Conservation (phyloP, 2,888 invertebrate species). For the Caenorhabditis sp. region DNA sequence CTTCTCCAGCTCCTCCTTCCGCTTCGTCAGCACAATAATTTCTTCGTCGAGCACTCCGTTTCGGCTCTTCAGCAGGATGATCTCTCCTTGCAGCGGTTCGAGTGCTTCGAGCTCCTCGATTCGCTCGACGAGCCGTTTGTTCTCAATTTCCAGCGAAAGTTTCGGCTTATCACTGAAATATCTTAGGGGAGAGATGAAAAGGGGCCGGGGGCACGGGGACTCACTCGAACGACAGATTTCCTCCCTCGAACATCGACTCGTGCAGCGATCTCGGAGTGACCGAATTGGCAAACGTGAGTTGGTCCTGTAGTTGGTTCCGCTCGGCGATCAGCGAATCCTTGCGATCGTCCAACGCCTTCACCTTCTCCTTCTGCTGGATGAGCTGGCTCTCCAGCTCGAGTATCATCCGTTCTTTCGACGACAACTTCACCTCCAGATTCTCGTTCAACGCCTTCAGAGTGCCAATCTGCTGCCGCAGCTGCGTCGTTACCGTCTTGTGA, state of each 20-base stretch:
- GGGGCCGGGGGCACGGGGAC: background rate
- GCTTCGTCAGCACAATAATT: conserved; percentile 15
- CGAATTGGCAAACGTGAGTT: too few relatives aligned
- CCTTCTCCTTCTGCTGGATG: conserved; percentile 34
- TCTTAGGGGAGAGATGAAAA: background rate
- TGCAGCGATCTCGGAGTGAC: conserved; percentile 44
- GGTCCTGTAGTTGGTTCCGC: conserved; percentile 31
- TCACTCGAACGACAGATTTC: conserved; percentile 39
- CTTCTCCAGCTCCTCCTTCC: conserved; percentile 28
- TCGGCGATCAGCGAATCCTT: conserved; percentile 37
- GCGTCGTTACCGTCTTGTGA: conserved; percentile 20
- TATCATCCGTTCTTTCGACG: conserved; percentile 14
- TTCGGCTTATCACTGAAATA: conserved; percentile 36
- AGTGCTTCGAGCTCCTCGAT: conserved; percentile 49
- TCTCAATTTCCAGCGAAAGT: conserved; percentile 47
- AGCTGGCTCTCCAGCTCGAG: conserved; percentile 33
- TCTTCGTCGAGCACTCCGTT: conserved; percentile 41
- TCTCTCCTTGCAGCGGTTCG: conserved; percentile 47
- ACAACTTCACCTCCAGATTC: background rate
- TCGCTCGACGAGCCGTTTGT: conserved; percentile 39
- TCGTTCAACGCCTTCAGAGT: conserved; percentile 21
- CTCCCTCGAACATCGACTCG: conserved; percentile 52
- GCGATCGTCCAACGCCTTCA: conserved; percentile 34
- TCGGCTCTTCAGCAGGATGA: conserved; percentile 33
- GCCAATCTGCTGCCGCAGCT: conserved; percentile 37